A percentile compares a stretch with the other conserved stretches of the same genome.
These are phyloP conservation scores for Istiophorus platypterus DNA, from an alignment of 2,113 vertebrate species.

Conservation along the genomic window DNA sequence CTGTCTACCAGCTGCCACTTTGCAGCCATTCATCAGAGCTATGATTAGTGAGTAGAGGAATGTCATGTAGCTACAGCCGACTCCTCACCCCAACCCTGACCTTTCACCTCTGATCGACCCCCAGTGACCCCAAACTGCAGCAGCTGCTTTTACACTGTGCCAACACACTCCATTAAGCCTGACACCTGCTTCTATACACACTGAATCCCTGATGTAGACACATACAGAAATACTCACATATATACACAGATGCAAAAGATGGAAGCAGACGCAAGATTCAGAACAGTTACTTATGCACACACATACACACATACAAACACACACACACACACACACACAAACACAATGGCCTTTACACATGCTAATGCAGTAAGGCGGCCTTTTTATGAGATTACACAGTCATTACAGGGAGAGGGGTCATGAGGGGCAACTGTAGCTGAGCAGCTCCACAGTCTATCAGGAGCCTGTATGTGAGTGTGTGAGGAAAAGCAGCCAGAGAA, in stretches of 20 bases:
- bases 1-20: constrained; percentile 76
- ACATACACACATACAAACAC: not conserved
- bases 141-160: constrained; percentile 74
- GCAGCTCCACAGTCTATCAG: constrained; percentile 55
- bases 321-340: constrained; percentile 45
- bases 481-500: constrained; percentile 27
- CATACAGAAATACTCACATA: not conserved
- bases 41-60: constrained; percentile 78
- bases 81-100: constrained; percentile 69
- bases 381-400: constrained; percentile 81
- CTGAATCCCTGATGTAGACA: constrained; percentile 11
- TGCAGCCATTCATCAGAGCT: constrained; percentile 74
- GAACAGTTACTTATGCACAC: constrained; percentile 49
- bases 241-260: constrained; percentile 39
- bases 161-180: constrained; percentile 71
- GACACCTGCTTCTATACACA: constrained; percentile 73
- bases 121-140: constrained; percentile 29
- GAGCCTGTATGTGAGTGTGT: constrained; percentile 18
- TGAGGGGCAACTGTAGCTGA: constrained; percentile 75
- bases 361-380: constrained; percentile 73
- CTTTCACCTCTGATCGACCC: constrained; percentile 66
- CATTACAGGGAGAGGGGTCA: constrained; percentile 77
- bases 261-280: constrained; percentile 47
- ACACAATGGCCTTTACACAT: constrained; percentile 79
- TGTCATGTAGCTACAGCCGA: constrained; percentile 73